phyloP scores from a whole-genome alignment of 2,113 vertebrate genomes.

The Eublepharis macularius region DNA sequence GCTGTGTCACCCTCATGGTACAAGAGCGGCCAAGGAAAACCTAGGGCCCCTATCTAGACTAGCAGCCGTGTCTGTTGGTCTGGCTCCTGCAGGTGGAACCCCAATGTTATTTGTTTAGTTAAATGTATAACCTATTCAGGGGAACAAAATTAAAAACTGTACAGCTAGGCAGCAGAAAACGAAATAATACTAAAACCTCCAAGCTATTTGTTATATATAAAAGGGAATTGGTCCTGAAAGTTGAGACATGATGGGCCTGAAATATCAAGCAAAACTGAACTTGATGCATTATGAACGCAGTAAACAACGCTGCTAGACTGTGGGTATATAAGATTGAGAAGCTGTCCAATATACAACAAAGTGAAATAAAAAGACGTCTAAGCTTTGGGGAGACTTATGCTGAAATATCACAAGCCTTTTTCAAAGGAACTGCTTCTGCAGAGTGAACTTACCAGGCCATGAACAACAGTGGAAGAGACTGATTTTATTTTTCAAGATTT shows the following conservation, averaged over 20 bases:
- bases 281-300: constrained; percentile 28
- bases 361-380: background rate
- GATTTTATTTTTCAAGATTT: background rate
- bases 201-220: background rate
- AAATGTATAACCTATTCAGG: background rate
- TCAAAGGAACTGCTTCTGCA: background rate
- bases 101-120: background rate
- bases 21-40: background rate
- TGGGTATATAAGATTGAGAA: background rate
- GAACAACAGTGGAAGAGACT: too few species aligned
- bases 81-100: background rate
- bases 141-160: background rate
- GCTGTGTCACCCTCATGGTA: background rate
- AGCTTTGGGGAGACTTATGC: background rate
- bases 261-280: constrained; percentile 37
- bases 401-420: background rate
- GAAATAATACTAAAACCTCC: background rate
- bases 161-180: background rate
- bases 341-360: background rate
- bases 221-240: background rate
- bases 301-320: constrained; percentile 32
- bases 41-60: background rate
- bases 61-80: background rate
- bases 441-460: background rate
- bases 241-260: constrained; percentile 22